A percentile compares a stretch with the other conserved stretches of the same genome.
Conservation (phyloP, 2,797 vertebrate species). For the Xiphophorus birchmanni region DNA sequence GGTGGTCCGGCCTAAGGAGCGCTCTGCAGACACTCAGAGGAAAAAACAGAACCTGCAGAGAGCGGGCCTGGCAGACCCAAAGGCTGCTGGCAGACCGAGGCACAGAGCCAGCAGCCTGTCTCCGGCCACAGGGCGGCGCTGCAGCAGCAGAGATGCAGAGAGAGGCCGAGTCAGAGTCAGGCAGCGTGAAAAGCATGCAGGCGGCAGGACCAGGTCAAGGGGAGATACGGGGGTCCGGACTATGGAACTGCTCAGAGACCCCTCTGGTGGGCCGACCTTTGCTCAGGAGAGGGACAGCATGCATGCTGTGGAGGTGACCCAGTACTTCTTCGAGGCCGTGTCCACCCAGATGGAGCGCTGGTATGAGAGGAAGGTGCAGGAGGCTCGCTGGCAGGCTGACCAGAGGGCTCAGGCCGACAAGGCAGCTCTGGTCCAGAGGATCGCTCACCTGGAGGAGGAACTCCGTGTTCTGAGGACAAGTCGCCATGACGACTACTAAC, state of each 20-base stretch:
- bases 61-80: slow-evolving; percentile 45
- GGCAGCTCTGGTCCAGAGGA: slow-evolving; percentile 84
- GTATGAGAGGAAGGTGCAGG: slow-evolving; percentile 95
- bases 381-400: slow-evolving; percentile 87
- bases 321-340: slow-evolving; percentile 95
- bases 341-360: slow-evolving; percentile 97
- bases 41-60: slow-evolving; percentile 73
- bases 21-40: slow-evolving; percentile 69
- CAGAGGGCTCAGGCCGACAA: slow-evolving; percentile 89
- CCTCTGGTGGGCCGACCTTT: slow-evolving; percentile 50
- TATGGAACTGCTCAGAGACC: slow-evolving; percentile 68
- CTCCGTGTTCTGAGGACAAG: slow-evolving; percentile 87
- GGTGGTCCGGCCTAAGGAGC: slow-evolving; percentile 91
- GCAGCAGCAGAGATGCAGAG: slow-evolving; percentile 72
- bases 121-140: slow-evolving; percentile 60
- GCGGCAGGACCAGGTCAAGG: slow-evolving; percentile 66
- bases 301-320: slow-evolving; percentile 92
- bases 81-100: slow-evolving; percentile 52
- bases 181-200: slow-evolving; percentile 73
- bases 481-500: slow-evolving; percentile 83
- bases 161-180: slow-evolving; percentile 68
- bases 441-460: slow-evolving; percentile 90
- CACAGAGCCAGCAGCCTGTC: slow-evolving; percentile 73
- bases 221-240: slow-evolving; percentile 50
- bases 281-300: slow-evolving; percentile 80